Evolutionary conservation across 2,888 invertebrate genomes (phyloP).

Genomic region (Hedychridium roseum): DNA sequence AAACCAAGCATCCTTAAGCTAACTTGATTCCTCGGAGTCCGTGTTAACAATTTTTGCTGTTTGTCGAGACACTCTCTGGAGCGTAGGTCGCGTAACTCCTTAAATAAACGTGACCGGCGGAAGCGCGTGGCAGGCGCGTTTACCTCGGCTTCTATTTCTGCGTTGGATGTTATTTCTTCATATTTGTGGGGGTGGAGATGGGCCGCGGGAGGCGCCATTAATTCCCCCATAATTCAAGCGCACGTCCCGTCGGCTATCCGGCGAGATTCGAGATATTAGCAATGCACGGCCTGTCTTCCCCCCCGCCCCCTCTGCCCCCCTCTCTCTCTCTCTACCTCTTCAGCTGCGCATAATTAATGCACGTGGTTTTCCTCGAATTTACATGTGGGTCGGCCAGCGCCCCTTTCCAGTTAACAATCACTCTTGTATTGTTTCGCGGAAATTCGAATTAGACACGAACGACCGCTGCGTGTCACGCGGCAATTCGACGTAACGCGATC

Average conservation of each 20-base stretch:
- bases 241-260: conserved; percentile 32
- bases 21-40: too few species aligned
- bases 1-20: too few species aligned
- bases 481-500: too few species aligned
- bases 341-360: conserved; percentile 44
- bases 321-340: not conserved
- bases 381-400: conserved; percentile 37
- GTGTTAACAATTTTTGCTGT: too few species aligned
- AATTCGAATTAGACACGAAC: too few species aligned
- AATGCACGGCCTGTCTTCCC: conserved; percentile 29
- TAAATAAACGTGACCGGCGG: conserved; percentile 1
- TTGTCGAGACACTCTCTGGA: too few species aligned
- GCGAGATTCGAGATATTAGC: conserved; percentile 47
- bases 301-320: conserved; percentile 1
- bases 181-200: conserved; percentile 49
- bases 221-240: conserved; percentile 47
- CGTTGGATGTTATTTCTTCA: conserved; percentile 34
- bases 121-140: not conserved
- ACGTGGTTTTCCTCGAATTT: conserved; percentile 38
- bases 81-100: too few species aligned
- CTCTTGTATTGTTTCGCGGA: conserved; percentile 19
- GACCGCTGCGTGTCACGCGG: too few species aligned
- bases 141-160: conserved; percentile 17
- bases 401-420: conserved; percentile 28
- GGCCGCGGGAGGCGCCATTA: conserved; percentile 48